phyloP scores from a whole-genome alignment of 1,140 invertebrate species.

The Grapholita molesta region DNA sequence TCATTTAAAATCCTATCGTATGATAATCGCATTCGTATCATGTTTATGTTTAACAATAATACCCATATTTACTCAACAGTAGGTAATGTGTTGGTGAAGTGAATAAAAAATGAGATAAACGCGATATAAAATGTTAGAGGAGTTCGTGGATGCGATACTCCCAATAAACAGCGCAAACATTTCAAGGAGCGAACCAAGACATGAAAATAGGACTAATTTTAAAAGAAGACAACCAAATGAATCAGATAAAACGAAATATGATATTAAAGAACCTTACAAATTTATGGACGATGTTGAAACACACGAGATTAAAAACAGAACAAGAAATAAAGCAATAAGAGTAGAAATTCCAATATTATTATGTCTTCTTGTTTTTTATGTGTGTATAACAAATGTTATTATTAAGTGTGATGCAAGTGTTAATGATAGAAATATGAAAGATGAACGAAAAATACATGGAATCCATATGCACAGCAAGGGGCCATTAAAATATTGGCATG shows the following conservation, averaged over 20 bases:
- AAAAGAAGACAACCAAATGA: conserved; percentile 39
- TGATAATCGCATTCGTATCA: conserved; percentile 31
- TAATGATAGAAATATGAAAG: conserved; percentile 54
- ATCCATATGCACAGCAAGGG: conserved; percentile 9
- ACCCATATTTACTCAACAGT: conserved; percentile 17
- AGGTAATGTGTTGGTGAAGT: conserved; percentile 31
- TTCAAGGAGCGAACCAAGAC: conserved; percentile 38
- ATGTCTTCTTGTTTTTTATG: conserved; percentile 53
- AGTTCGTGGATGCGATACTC: conserved; percentile 67
- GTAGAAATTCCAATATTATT: conserved; percentile 36
- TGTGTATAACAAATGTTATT: conserved; percentile 70
- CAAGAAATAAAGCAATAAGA: conserved; percentile 16
- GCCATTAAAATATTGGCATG: conserved; percentile 20
- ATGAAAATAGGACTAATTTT: conserved; percentile 43
- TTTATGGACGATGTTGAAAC: conserved; percentile 65
- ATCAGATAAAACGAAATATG: conserved; percentile 26
- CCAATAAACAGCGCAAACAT: conserved; percentile 34
- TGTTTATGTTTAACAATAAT: neutral
- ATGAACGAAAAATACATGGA: conserved; percentile 28
- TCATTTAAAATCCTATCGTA: neutral
- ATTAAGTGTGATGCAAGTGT: conserved; percentile 70
- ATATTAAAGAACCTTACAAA: conserved; percentile 36
- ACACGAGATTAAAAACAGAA: conserved; percentile 57
- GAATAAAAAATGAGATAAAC: conserved; percentile 57
- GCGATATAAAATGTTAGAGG: conserved; percentile 60